These are phyloP conservation scores for Argya squamiceps DNA, from an alignment of 2,797 vertebrate genomes.

Conservation along the genomic window DNA sequence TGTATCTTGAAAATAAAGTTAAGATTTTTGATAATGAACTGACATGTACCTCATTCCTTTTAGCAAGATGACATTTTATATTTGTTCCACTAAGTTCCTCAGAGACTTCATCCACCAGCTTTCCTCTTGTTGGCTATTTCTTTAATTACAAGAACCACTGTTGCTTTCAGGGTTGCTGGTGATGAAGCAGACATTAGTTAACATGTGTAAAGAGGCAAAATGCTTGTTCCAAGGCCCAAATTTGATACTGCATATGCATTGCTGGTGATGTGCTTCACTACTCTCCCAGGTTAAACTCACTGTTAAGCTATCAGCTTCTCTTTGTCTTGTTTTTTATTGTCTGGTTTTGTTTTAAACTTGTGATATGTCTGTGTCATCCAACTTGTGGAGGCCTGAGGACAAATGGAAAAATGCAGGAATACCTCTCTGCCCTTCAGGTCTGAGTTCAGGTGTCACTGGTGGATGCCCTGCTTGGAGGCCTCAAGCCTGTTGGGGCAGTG, in stretches of 20 bases:
- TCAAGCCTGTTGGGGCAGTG: rapidly evolving
- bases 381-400: background rate
- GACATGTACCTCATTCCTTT: background rate
- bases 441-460: background rate
- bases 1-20: constrained; percentile 2
- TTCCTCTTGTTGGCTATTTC: background rate
- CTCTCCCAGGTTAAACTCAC: background rate
- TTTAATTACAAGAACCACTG: background rate
- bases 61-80: background rate
- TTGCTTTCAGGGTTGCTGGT: background rate
- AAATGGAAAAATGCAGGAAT: background rate
- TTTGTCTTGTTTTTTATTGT: background rate
- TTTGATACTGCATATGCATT: background rate
- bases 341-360: background rate
- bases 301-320: background rate
- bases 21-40: constrained; percentile 2
- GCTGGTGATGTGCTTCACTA: background rate
- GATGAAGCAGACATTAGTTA: background rate
- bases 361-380: background rate
- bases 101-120: background rate
- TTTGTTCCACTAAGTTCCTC: background rate
- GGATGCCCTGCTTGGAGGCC: background rate
- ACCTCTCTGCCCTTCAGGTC: background rate
- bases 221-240: background rate
- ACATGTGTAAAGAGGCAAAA: background rate